Base-by-base conservation (phyloP, 2,888 invertebrate species). In the Amphipyra tragopoginis region DNA sequence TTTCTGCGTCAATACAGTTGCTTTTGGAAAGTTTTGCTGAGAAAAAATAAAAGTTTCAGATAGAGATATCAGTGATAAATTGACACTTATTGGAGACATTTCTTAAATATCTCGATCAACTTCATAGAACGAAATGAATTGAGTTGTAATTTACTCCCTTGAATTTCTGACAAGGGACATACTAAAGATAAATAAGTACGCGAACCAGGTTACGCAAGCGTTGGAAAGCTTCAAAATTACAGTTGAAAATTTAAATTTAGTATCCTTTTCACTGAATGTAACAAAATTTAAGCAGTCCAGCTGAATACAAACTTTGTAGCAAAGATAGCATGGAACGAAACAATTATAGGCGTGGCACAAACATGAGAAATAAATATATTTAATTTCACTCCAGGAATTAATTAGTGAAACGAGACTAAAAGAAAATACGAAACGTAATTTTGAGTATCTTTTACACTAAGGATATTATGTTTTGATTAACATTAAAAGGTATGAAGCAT, bases 361-460 rank as follows among this genome's bases (percentile, higher is more conserved):
- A 69, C 63, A 64, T 15, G 43, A 68, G 62, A 49, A 72, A 78
- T 74, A 75, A 72, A 67, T 79, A 77, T 71, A 79, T 77, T 77
- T 76, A 72, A 82, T 81, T 81, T 69, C 58, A 74, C 67, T 76
- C 60, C 52, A 59, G 49, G 59, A 84, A 80, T 78, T 78, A 79
- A 84, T 84, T 80, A 80, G 69, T 57, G 50, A 71, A 78, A 74
- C 65, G 56, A 62, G 68, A 68, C 63, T 66, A 65, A 79, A 79
- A 77, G 73, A 81, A 79, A 82, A 79, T 65, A 73, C 67, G 60
- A 72, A 79, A 75, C 65, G 66, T 74, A 72, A 77, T 75, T 77
- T 78, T 53, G 57, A 47, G 67, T 63, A 78, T 73, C 66, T 72
- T 75, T 74, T 64, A 69, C 62, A 68, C 69, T 68, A 75, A 67